Conservation (phyloP, 1,140 invertebrate genomes). For the Amyelois transitella region DNA sequence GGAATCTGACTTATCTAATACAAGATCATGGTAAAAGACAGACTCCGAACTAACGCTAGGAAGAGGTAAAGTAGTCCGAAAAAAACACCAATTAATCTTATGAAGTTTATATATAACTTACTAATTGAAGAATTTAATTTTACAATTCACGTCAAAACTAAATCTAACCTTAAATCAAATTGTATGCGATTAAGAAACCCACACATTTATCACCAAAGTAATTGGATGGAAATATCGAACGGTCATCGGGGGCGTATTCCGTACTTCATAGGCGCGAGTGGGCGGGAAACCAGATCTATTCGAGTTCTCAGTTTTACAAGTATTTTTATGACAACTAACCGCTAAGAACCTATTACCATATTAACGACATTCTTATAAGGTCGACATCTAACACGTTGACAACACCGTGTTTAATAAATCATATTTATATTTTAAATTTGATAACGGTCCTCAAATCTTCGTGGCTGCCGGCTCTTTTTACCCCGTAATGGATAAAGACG, state of each 20-base stretch:
- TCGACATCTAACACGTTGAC: background rate
- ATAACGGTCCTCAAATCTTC: too few relatives aligned
- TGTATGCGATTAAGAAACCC: background rate
- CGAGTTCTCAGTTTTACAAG: background rate
- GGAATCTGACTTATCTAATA: too few relatives aligned
- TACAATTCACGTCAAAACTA: too few relatives aligned
- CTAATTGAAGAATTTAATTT: too few relatives aligned
- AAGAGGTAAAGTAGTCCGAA: too few relatives aligned
- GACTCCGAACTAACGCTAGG: too few relatives aligned
- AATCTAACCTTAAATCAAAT: background rate
- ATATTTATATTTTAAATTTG: too few relatives aligned
- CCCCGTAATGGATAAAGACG: too few relatives aligned
- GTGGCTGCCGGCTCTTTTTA: too few relatives aligned
- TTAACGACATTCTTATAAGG: slow-evolving; percentile 2
- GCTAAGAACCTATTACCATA: background rate
- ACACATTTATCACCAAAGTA: background rate
- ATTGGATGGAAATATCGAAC: slow-evolving; percentile 1
- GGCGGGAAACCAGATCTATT: background rate
- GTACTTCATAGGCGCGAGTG: background rate
- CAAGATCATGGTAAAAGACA: too few relatives aligned
- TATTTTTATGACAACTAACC: slow-evolving; percentile 1
- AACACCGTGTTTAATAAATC: background rate
- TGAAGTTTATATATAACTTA: too few relatives aligned
- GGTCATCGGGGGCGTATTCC: background rate
- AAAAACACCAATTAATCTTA: too few relatives aligned